These are phyloP conservation scores for Chloroceryle inda DNA, from an alignment of 2,797 vertebrate genomes.

Conservation along the genomic window DNA sequence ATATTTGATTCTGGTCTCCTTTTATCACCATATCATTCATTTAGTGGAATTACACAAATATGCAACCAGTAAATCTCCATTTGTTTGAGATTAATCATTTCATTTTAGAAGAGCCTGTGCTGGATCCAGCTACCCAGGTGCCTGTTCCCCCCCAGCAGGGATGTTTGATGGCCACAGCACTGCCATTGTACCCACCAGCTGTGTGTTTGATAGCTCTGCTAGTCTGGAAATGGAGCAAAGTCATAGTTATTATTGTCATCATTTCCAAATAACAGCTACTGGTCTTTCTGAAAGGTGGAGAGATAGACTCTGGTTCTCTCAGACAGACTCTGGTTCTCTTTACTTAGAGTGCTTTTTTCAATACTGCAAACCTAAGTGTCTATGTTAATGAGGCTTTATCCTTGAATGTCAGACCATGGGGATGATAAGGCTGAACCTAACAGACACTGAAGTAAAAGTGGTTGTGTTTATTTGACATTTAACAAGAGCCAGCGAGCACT, in stretches of 20 bases:
- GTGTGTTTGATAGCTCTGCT: neutral
- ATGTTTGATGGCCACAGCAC: fast-evolving
- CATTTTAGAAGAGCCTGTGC: neutral
- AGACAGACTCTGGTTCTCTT: neutral
- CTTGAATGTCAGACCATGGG: neutral
- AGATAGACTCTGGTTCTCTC: neutral
- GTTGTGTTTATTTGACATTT: neutral
- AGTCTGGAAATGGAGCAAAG: neutral
- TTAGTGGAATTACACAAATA: neutral
- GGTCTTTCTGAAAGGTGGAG: neutral
- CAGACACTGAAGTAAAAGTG: neutral
- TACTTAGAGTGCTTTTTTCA: neutral
- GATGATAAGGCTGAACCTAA: neutral
- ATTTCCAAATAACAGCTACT: neutral
- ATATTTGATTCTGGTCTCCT: neutral
- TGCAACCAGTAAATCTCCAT: neutral
- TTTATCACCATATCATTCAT: neutral
- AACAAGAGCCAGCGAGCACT: neutral
- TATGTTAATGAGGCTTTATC: neutral
- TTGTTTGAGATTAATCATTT: neutral
- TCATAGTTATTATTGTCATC: neutral
- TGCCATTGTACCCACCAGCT: neutral
- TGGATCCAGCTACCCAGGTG: neutral
- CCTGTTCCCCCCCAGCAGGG: neutral
- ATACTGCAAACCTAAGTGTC: neutral